Evolutionary conservation across 2,113 vertebrate species (phyloP).

Genomic region (Ascaphus truei): DNA sequence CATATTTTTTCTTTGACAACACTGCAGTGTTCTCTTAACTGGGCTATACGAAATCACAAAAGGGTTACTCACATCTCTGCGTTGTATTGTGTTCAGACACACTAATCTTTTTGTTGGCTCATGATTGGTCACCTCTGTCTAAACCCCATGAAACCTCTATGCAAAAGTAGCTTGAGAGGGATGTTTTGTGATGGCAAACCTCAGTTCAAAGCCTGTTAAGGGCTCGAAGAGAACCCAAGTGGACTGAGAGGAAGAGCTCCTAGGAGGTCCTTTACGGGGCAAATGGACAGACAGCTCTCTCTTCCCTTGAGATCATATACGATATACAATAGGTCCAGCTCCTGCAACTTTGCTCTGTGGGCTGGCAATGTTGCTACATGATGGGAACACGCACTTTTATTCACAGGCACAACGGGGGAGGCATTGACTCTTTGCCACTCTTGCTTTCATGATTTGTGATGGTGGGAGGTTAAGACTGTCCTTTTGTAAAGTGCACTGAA

Average conservation of each 20-base stretch:
- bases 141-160: slow-evolving; percentile 48
- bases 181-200: slow-evolving; percentile 41
- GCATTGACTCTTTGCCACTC: slow-evolving; percentile 30
- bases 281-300: slow-evolving; percentile 34
- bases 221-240: slow-evolving; percentile 11
- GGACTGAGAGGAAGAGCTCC: slow-evolving; percentile 20
- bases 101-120: slow-evolving; percentile 58
- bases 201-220: slow-evolving; percentile 51
- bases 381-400: slow-evolving; percentile 35
- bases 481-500: slow-evolving; percentile 38
- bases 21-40: slow-evolving; percentile 39
- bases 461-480: slow-evolving; percentile 27
- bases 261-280: slow-evolving; percentile 11
- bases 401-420: neutral
- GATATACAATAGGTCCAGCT: neutral
- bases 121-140: slow-evolving; percentile 45
- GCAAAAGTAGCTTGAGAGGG: slow-evolving; percentile 42
- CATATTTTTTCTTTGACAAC: slow-evolving; percentile 21
- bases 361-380: neutral
- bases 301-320: slow-evolving; percentile 4
- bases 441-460: slow-evolving; percentile 36
- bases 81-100: slow-evolving; percentile 49
- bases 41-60: slow-evolving; percentile 53
- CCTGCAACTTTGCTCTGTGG: neutral
- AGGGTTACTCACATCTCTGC: slow-evolving; percentile 49